A percentile compares a stretch with the other conserved stretches of the same genome.
phyloP scores from a whole-genome alignment of 1,140 invertebrate genomes.

The Saccostrea glomerata region DNA sequence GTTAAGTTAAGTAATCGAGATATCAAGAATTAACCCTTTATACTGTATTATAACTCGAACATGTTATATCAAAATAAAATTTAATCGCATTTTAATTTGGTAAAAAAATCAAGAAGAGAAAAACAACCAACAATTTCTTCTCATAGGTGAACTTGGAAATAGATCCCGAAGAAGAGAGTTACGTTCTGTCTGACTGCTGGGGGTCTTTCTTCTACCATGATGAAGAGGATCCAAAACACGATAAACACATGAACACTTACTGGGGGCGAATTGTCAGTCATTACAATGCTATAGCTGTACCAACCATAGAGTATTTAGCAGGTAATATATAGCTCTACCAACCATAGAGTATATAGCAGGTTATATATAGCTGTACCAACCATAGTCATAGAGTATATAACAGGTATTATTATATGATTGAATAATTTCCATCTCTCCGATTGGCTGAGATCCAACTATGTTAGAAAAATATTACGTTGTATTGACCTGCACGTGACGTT shows the following conservation, averaged over 20 bases:
- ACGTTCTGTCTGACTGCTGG: slow-evolving; percentile 85
- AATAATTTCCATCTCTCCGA: no score
- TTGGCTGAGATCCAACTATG: no score
- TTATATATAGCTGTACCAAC: slow-evolving; percentile 83
- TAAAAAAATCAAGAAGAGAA: no score
- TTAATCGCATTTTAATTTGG: no score
- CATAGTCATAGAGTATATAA: slow-evolving; percentile 82
- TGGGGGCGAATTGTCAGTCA: slow-evolving; percentile 85
- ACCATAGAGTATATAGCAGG: background rate
- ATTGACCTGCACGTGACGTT: no score
- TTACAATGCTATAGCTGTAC: slow-evolving; percentile 86
- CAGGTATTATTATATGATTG: slow-evolving; percentile 59
- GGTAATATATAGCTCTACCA: slow-evolving; percentile 55
- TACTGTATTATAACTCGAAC: no score
- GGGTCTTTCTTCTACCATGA: slow-evolving; percentile 83
- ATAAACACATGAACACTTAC: slow-evolving; percentile 80
- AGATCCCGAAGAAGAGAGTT: slow-evolving; percentile 74
- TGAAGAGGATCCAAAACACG: slow-evolving; percentile 57
- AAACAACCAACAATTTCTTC: no score
- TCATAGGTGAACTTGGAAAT: slow-evolving; percentile 67
- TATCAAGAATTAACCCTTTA: no score
- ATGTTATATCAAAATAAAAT: no score
- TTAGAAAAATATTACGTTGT: no score
- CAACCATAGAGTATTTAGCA: slow-evolving; percentile 82
- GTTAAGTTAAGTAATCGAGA: no score